Percentiles rank a stretch among this genome's conserved stretches.
These are phyloP conservation scores for Merluccius polli DNA, from an alignment of 2,797 vertebrate species.

Conservation along the genomic window DNA sequence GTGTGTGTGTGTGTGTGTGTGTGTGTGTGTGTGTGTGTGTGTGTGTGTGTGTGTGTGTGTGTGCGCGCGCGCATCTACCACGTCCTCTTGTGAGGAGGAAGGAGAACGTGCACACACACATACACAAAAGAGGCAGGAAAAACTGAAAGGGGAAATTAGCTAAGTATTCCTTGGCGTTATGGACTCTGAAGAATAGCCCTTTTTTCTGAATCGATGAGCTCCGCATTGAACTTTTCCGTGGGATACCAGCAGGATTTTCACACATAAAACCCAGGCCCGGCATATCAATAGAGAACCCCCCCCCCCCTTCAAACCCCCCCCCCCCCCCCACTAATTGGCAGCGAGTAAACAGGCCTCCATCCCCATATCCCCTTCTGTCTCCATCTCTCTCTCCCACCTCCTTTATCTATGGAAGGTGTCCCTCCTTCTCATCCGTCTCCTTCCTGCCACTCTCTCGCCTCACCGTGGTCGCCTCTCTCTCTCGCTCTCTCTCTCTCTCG, in stretches of 20 bases:
- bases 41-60: constrained; percentile 6
- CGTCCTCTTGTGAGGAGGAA: constrained; percentile 53
- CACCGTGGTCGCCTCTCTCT: constrained; percentile 81
- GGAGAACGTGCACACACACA: background rate
- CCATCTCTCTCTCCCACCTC: constrained; percentile 38
- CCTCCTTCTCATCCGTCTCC: constrained; percentile 64
- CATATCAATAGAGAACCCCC: constrained; percentile 22
- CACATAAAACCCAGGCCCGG: constrained; percentile 8
- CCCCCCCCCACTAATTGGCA: constrained; percentile 29
- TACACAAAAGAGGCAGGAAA: constrained; percentile 22
- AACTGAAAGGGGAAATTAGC: constrained; percentile 58
- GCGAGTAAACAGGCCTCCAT: constrained; percentile 36
- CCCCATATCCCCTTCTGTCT: constrained; percentile 33
- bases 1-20: constrained; percentile 13
- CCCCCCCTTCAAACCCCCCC: background rate
- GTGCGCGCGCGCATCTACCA: constrained; percentile 24
- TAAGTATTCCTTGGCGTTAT: constrained; percentile 31
- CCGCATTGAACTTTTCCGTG: constrained; percentile 18
- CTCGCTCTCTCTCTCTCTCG: constrained; percentile 40
- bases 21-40: constrained; percentile 18
- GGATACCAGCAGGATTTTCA: background rate
- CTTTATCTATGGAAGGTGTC: constrained; percentile 75
- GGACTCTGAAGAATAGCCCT: constrained; percentile 30
- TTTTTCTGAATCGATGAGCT: constrained; percentile 61
- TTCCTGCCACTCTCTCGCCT: constrained; percentile 65